Evolutionary conservation across 1,140 invertebrate genomes (phyloP).

Genomic region (Pissodes strobi): DNA sequence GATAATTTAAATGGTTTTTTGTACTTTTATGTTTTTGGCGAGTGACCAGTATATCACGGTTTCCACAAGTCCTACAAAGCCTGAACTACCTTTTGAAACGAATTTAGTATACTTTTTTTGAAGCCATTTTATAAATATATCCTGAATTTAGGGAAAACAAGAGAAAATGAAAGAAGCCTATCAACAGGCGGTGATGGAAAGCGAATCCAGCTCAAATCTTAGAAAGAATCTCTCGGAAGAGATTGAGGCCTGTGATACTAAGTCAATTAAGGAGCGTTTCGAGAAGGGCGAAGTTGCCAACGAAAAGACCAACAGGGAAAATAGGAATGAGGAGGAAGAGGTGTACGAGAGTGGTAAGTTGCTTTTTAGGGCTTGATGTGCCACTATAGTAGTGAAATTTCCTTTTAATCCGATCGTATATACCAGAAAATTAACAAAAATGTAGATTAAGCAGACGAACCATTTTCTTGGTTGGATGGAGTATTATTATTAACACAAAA

Average conservation of each 20-base stretch:
- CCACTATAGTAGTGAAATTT: too few species aligned
- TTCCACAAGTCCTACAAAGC: too few species aligned
- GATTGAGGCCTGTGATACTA: constrained; percentile 65
- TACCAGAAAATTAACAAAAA: too few species aligned
- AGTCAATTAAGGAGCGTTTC: constrained; percentile 78
- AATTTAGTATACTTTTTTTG: neutral
- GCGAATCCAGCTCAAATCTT: constrained; percentile 54
- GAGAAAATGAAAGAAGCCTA: constrained; percentile 90
- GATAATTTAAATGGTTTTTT: too few species aligned
- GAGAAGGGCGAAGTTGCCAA: constrained; percentile 77
- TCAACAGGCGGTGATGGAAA: constrained; percentile 84
- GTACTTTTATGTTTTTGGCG: too few species aligned
- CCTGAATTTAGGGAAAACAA: constrained; percentile 82
- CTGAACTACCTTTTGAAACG: too few species aligned
- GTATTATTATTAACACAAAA: too few species aligned
- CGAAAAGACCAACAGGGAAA: constrained; percentile 62
- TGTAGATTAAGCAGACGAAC: too few species aligned
- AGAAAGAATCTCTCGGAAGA: constrained; percentile 45
- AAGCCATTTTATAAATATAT: neutral
- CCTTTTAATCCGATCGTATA: too few species aligned
- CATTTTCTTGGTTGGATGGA: too few species aligned
- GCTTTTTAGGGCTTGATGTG: too few species aligned
- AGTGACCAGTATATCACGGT: too few species aligned
- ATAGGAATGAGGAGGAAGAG: constrained; percentile 67
- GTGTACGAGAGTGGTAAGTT: constrained; percentile 79